A percentile compares a stretch with the other conserved stretches of the same genome.
These are phyloP conservation scores for Formicarius rufipectus DNA, from an alignment of 2,113 vertebrate genomes.

Conservation along the genomic window DNA sequence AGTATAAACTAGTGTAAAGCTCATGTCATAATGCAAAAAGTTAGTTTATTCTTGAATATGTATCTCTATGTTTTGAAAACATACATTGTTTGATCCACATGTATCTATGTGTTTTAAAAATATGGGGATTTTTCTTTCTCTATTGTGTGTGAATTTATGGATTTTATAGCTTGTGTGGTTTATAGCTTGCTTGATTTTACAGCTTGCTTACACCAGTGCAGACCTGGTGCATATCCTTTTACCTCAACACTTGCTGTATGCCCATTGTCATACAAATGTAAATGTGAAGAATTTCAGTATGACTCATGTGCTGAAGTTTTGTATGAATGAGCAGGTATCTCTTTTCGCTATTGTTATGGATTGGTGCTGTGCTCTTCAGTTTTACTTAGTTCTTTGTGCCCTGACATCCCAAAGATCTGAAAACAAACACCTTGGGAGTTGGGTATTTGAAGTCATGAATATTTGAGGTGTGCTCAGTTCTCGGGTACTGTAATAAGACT, in stretches of 20 bases:
- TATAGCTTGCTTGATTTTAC: not conserved
- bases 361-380: not conserved
- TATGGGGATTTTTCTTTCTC: constrained; percentile 42
- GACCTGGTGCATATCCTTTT: not conserved
- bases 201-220: not conserved
- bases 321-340: not conserved
- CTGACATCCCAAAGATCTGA: not conserved
- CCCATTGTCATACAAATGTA: not conserved
- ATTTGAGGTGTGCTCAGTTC: not conserved
- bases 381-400: not conserved
- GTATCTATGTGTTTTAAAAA: constrained; percentile 1
- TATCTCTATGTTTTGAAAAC: not conserved
- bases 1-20: constrained; percentile 4
- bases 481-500: not conserved
- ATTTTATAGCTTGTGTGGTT: not conserved
- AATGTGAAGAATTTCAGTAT: not conserved
- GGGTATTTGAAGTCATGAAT: not conserved
- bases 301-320: not conserved
- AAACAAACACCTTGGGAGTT: not conserved
- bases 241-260: not conserved
- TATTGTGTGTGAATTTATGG: not conserved
- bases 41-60: constrained; percentile 43
- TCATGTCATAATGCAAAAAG: constrained; percentile 22
- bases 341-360: not conserved
- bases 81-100: not conserved